A percentile compares a stretch with the other conserved stretches of the same genome.
These are phyloP conservation scores for Aleadryas rufinucha DNA, from an alignment of 2,113 vertebrate species.

Conservation along the genomic window DNA sequence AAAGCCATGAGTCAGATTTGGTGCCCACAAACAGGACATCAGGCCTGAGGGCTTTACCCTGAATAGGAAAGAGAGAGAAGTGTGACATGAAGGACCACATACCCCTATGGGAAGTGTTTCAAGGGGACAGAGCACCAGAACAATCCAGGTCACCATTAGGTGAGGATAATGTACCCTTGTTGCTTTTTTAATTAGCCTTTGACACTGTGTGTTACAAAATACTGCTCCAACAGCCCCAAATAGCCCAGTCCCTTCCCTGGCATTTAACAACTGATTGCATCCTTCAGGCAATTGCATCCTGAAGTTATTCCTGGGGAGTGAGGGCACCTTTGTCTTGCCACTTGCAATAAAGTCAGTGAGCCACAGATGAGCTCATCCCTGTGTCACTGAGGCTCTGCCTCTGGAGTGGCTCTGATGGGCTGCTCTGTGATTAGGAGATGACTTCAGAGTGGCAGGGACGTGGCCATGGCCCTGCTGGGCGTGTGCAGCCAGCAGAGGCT, in stretches of 20 bases:
- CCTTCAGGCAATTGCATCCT: background rate
- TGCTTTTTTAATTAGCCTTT: background rate
- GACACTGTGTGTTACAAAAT: accelerated
- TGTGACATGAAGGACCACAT: accelerated
- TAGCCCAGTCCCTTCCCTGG: background rate
- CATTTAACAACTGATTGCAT: background rate
- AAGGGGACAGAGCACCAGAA: background rate
- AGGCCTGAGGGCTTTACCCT: background rate
- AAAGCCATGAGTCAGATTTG: background rate
- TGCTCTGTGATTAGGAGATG: background rate
- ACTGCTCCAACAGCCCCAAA: background rate
- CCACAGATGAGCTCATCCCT: background rate
- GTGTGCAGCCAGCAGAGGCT: background rate
- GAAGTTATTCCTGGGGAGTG: background rate
- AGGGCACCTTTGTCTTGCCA: background rate
- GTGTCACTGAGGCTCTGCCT: background rate
- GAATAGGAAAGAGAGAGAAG: background rate
- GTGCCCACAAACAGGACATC: background rate
- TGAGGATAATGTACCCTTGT: background rate
- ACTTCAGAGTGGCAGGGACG: background rate
- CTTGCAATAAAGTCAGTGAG: background rate
- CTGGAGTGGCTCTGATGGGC: background rate
- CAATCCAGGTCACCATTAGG: background rate
- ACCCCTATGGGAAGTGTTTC: accelerated
- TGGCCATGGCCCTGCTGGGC: background rate